Percentiles rank a stretch among this genome's conserved stretches.
Conservation (phyloP, 2,888 invertebrate species). For the Pharmacophagus antenor region DNA sequence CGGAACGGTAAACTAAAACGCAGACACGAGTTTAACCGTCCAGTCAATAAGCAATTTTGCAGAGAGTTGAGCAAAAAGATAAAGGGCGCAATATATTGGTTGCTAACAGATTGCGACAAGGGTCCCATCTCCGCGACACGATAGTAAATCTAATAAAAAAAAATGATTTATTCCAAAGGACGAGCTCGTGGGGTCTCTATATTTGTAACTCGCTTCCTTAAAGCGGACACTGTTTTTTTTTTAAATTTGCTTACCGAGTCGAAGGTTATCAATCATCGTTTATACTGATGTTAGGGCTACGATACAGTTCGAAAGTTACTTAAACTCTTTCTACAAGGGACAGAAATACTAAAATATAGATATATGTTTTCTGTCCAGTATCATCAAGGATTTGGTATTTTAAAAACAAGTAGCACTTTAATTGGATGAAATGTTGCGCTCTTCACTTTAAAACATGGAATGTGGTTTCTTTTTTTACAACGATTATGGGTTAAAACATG, state of each 20-base stretch:
- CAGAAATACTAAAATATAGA: no score
- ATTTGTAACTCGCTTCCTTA: conserved; percentile 34
- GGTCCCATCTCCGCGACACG: conserved; percentile 34
- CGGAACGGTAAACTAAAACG: background rate
- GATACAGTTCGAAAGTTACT: no score
- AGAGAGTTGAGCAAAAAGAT: conserved; percentile 36
- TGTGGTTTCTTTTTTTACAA: no score
- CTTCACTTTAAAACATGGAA: no score
- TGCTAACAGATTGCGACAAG: conserved; percentile 42
- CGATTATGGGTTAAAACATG: no score
- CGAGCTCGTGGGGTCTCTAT: conserved; percentile 32
- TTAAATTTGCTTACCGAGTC: conserved; percentile 14
- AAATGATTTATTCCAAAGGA: conserved; percentile 47
- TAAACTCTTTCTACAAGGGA: no score
- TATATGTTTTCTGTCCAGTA: no score
- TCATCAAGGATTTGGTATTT: no score
- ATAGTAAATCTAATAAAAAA: conserved; percentile 41
- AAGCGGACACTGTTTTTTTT: conserved; percentile 11
- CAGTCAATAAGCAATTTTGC: conserved; percentile 34
- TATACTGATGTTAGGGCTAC: no score
- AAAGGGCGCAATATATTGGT: conserved; percentile 37
- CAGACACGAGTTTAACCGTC: background rate
- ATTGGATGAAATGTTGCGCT: no score
- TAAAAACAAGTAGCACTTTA: no score
- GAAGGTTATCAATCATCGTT: background rate